These are phyloP conservation scores for Deilephila elpenor DNA, from an alignment of 2,888 invertebrate genomes.

Conservation along the genomic window DNA sequence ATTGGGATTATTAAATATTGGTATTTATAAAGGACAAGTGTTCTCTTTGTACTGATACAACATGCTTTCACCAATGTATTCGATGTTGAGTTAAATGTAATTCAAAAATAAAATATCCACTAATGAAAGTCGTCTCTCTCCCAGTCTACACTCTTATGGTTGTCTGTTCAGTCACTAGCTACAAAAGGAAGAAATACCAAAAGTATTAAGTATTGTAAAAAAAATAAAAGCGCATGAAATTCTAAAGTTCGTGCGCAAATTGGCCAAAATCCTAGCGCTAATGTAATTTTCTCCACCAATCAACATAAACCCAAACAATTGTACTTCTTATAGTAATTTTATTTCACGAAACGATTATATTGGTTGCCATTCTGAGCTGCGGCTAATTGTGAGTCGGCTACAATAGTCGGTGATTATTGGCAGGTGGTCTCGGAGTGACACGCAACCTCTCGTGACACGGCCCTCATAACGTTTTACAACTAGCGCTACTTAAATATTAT, in stretches of 20 bases:
- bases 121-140: too few species aligned
- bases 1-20: neutral
- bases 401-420: constrained; percentile 70
- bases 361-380: constrained; percentile 58
- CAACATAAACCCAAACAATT: constrained; percentile 17
- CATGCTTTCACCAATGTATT: too few species aligned
- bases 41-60: too few species aligned
- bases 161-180: too few species aligned
- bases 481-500: constrained; percentile 64
- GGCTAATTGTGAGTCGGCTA: constrained; percentile 62
- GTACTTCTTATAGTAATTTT: constrained; percentile 10
- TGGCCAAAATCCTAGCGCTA: neutral
- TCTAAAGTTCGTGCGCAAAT: neutral
- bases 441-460: constrained; percentile 73
- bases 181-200: too few species aligned
- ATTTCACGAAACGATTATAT: constrained; percentile 27
- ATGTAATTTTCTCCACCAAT: neutral
- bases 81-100: too few species aligned
- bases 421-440: constrained; percentile 65
- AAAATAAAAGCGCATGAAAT: too few species aligned
- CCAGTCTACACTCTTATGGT: too few species aligned
- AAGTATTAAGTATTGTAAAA: too few species aligned
- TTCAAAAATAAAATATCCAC: too few species aligned
- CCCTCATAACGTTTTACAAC: constrained; percentile 53
- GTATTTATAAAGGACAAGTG: too few species aligned